Evolutionary conservation across 1,140 invertebrate species (phyloP), one percentile per base, ranked within the genome.

Genomic region (Matsumurasca onukii): DNA sequence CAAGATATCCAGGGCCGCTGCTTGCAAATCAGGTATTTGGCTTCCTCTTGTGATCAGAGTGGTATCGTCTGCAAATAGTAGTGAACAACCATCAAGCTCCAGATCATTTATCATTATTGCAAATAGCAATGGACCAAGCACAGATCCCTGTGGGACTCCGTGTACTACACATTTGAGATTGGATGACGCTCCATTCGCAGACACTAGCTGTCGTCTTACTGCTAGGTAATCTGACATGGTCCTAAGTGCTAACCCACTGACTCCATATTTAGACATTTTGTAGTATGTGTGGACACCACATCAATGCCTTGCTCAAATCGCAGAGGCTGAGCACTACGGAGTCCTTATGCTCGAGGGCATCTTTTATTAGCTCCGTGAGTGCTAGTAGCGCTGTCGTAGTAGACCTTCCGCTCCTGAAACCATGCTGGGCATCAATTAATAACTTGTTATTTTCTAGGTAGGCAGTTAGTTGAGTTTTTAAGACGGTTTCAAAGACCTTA

Each of bases 241-340:
- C 17, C 17, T 45, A 17, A 12, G 34, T 12, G 34, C 17, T 45
- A 12, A 17, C 34, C 34, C 17, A 45, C 17, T 12, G 17, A 12
- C 17, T 12, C 9, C 34, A 12, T 17, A 45, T 45, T 12, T n/a
- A n/a, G n/a, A n/a, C n/a, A n/a, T n/a, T n/a, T n/a, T n/a, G n/a
- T n/a, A n/a, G n/a, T n/a, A n/a, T n/a, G n/a, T n/a, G n/a, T n/a
- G 34, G 34, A 45, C 34, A 45, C 34, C 34, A 45, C 34, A 45
- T 45, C 34, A 45, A 45, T 12, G 34, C 34, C 34, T 45, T 45
- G 34, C 34, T 45, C 9, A 45, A 12, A 45, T 45, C 34, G 17
- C 9, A 45, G 34, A 45, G 34, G 9, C 34, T 45, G 9, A 45
- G 34, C 9, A 45, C 9, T 9, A 45, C 17, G 9, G 34, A 45